Conservation (phyloP, 2,888 invertebrate genomes). For the Chrysolina americana region DNA sequence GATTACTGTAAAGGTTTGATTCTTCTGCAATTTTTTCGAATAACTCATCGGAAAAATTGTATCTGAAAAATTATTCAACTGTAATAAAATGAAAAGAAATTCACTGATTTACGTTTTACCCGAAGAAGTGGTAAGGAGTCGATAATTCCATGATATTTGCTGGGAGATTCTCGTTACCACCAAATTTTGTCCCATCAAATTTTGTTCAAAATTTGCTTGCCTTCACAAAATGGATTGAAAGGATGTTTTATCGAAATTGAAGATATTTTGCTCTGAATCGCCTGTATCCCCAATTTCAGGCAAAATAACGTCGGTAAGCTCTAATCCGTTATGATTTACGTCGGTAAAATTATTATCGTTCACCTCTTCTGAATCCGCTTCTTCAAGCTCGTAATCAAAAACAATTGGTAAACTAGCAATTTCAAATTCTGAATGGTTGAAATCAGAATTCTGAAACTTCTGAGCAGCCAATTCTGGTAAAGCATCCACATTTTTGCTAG, state of each 20-base stretch:
- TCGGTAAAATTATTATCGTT: not conserved
- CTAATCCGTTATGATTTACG: not conserved
- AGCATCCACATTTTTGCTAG: too few relatives aligned
- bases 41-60: not conserved
- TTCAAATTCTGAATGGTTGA: too few relatives aligned
- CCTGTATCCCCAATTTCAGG: slow-evolving; percentile 17
- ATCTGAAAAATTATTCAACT: not conserved
- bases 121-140: not conserved
- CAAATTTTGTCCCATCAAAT: slow-evolving; percentile 17
- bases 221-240: slow-evolving; percentile 19
- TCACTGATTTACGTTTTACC: not conserved
- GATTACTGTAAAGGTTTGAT: too few relatives aligned
- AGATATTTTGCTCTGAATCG: not conserved
- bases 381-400: too few relatives aligned
- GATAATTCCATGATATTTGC: slow-evolving; percentile 21
- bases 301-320: slow-evolving; percentile 9
- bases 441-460: too few relatives aligned
- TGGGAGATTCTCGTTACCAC: slow-evolving; percentile 3
- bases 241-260: not conserved
- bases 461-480: too few relatives aligned
- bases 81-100: slow-evolving; percentile 1
- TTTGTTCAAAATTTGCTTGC: slow-evolving; percentile 23
- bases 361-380: not conserved
- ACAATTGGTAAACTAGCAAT: too few relatives aligned
- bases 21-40: not conserved